These are phyloP conservation scores for Chaetogeoica ovagalla DNA, from an alignment of 2,888 invertebrate species.

Conservation along the genomic window DNA sequence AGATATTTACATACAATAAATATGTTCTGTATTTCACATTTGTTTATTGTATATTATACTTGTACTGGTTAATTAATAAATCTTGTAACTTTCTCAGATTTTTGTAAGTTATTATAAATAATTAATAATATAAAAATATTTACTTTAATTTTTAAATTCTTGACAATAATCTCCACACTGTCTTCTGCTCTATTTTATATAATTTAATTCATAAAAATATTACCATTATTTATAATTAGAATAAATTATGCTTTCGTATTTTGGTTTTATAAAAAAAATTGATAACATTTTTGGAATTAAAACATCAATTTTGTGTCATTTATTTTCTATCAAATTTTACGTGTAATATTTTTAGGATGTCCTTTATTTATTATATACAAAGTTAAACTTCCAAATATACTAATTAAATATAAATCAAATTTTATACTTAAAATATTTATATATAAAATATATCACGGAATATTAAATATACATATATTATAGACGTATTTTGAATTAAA, in stretches of 20 bases:
- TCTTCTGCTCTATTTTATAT: neutral
- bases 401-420: neutral
- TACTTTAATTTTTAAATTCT: neutral
- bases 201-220: neutral
- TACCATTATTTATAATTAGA: conserved; percentile 2
- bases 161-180: neutral
- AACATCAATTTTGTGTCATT: neutral
- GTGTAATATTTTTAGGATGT: neutral
- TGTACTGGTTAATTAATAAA: neutral
- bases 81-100: neutral
- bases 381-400: neutral
- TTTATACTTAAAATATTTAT: neutral
- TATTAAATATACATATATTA: neutral
- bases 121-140: neutral
- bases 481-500: no score
- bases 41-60: neutral
- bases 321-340: neutral
- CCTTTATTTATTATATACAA: neutral
- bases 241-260: neutral
- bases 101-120: neutral
- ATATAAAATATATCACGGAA: neutral
- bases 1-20: neutral
- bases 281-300: neutral
- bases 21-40: neutral
- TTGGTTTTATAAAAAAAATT: neutral